A percentile compares a stretch with the other conserved stretches of the same genome.
Evolutionary conservation across 2,113 vertebrate genomes (phyloP).

Genomic region (Chelonoidis abingdonii): DNA sequence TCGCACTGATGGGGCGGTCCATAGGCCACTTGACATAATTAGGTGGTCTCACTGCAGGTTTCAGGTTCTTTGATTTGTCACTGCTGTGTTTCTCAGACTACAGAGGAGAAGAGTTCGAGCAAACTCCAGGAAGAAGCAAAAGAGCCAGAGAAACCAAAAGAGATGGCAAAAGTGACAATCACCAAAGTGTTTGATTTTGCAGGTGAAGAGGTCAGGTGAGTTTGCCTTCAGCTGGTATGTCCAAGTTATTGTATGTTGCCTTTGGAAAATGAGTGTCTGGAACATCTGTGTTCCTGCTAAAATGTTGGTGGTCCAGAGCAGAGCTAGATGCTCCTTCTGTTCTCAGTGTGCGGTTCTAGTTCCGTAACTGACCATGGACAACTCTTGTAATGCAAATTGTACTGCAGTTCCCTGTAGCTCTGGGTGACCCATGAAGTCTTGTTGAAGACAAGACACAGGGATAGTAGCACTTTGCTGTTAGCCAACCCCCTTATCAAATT

Average conservation of each 20-base stretch:
- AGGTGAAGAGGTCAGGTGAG: constrained; percentile 94
- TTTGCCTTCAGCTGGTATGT: neutral
- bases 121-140: constrained; percentile 62
- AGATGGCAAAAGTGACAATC: constrained; percentile 87
- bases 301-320: neutral
- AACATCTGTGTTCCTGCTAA: neutral
- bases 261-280: neutral
- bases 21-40: fast-evolving
- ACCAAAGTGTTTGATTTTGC: constrained; percentile 97
- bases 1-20: neutral
- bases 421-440: neutral
- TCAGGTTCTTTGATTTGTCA: constrained; percentile 17
- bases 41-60: neutral
- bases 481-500: neutral
- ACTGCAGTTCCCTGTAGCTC: neutral
- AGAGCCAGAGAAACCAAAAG: constrained; percentile 75
- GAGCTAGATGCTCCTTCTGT: fast-evolving
- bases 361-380: neutral
- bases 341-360: neutral
- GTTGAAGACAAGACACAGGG: neutral
- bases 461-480: neutral
- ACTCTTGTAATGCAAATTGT: neutral
- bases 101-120: constrained; percentile 65
- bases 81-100: constrained; percentile 67
- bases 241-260: neutral